These are phyloP conservation scores for Zapornia atra DNA, from an alignment of 2,113 vertebrate species.

Conservation along the genomic window DNA sequence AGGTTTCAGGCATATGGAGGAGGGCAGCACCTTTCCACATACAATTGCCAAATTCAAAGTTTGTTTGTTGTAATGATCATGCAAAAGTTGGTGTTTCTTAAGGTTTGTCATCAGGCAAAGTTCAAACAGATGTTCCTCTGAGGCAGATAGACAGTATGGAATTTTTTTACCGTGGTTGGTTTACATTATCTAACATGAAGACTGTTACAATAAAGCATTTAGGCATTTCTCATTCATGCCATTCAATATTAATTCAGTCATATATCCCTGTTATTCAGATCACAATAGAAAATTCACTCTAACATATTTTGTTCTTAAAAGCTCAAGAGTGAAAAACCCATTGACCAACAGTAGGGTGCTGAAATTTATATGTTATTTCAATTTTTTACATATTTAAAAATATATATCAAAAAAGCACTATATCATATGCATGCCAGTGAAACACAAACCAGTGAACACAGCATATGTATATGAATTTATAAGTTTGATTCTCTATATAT, in stretches of 20 bases:
- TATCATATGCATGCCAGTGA: fast-evolving
- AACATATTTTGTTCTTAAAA: background rate
- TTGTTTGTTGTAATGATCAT: background rate
- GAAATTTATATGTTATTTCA: background rate
- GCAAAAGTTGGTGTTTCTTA: background rate
- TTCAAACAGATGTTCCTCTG: background rate
- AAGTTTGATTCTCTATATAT: background rate
- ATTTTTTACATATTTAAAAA: background rate
- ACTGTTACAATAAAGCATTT: background rate
- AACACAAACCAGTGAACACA: background rate
- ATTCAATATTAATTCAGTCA: background rate
- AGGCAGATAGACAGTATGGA: background rate
- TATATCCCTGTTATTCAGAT: background rate
- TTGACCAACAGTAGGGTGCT: fast-evolving
- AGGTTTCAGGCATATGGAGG: background rate
- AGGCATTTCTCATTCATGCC: background rate
- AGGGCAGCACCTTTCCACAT: background rate
- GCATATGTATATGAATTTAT: background rate
- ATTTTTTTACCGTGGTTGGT: background rate
- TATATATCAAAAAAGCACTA: background rate
- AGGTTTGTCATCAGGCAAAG: background rate
- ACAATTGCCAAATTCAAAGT: background rate
- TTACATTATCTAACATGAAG: background rate
- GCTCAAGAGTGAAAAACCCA: background rate
- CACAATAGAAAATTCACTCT: background rate